phyloP scores from a whole-genome alignment of 2,113 vertebrate species.

The Cyprinodon variegatus region DNA sequence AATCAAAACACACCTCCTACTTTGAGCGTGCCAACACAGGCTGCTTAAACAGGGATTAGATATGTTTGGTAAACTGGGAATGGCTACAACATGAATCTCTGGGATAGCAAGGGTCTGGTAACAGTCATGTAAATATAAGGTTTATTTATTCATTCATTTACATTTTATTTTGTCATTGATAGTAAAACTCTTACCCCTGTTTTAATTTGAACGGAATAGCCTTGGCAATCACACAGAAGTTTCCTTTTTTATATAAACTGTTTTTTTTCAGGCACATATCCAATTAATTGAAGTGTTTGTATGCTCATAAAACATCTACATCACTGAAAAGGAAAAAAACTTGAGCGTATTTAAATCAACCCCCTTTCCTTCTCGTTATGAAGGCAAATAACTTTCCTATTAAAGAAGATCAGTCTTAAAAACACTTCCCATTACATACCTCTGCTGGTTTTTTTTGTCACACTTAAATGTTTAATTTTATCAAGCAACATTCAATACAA shows the following conservation, averaged over 20 bases:
- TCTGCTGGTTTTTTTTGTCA: no score
- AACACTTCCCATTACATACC: no score
- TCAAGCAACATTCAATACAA: no score
- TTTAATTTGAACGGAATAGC: slow-evolving; percentile 7
- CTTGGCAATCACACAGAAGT: neutral
- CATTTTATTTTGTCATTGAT: neutral
- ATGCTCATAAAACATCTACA: neutral
- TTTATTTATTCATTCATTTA: slow-evolving; percentile 8
- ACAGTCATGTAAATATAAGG: neutral
- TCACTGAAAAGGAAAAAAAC: no score
- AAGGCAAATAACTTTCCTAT: no score
- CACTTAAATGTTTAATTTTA: no score
- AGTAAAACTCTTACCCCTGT: neutral
- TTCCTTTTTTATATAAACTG: neutral
- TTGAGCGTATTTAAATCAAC: neutral
- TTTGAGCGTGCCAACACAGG: slow-evolving; percentile 33
- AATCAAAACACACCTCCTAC: slow-evolving; percentile 26
- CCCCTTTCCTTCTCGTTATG: neutral
- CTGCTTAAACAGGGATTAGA: slow-evolving; percentile 13
- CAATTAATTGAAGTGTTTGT: neutral
- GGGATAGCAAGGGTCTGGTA: slow-evolving; percentile 5
- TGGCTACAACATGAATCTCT: neutral
- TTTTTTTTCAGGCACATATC: neutral
- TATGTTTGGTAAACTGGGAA: slow-evolving; percentile 1
- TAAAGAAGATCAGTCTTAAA: no score